Base-by-base conservation (phyloP, 2,797 vertebrate genomes). In the Bucorvus abyssinicus region DNA sequence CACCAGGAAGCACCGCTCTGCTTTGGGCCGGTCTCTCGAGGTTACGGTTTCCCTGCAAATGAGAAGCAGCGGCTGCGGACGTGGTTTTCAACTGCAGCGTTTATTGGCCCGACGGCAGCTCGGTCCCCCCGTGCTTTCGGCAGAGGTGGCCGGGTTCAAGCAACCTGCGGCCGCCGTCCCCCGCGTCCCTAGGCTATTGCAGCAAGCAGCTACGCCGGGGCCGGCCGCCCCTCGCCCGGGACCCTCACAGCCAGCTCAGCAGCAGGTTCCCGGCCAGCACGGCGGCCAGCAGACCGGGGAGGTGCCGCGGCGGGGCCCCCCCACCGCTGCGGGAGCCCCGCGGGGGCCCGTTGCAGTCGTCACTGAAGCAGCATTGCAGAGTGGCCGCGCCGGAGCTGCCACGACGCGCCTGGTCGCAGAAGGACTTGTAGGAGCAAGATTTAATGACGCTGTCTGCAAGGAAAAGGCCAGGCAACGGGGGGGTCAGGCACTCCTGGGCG, bases 341-440 rank as follows among this genome's bases (percentile, higher is more conserved):
- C 15, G 97, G 95, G 5, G 98, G 98, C 21, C 98, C 98, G 12
- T 99, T 99, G 77, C 98, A 99, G 97, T 98, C 97, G 18, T 99
- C 98, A 0, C 95, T 97, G 80, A 98, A 98, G 93, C 98, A 99
- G 87, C 98, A 99, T 38, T 97, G 97, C 97, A 99, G 96, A 79
- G 97, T 98, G 93, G 98, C 97, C 40, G 97, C 98, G 0, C 93
- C 84, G 26, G 96, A 96, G 70, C 87, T 96, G 50, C 96, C 95
- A 21, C 97, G 94, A 3, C 97, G 96, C 5, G 98, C 98, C 91
- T 98, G 98, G 49, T 98, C 98, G 14, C 98, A 99, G 98, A 99
- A 99, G 24, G 98, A 98, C 95, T 98, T 98, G 97, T 99, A 99
- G 29, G 98, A 96, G 93, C 98, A 99, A 3, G 98, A 98, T 77